Percentiles rank a stretch among this genome's conserved stretches.
Conservation (phyloP, 2,113 vertebrate species). For the Pteronura brasiliensis region DNA sequence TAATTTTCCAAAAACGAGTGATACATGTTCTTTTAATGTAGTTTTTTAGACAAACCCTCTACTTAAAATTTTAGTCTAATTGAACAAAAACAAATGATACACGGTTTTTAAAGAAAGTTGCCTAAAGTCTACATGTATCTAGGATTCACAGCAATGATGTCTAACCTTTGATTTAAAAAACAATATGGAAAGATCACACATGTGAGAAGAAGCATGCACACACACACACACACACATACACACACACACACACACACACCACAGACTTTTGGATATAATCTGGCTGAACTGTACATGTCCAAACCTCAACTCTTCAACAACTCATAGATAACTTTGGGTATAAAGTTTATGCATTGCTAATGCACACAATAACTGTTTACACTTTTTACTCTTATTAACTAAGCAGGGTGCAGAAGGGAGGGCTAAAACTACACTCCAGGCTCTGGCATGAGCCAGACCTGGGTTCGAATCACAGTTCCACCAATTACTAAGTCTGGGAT, state of each 20-base stretch:
- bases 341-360: not conserved
- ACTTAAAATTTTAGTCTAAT: slow-evolving; percentile 26
- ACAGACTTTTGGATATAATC: not conserved
- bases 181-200: not conserved
- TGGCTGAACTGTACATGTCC: not conserved
- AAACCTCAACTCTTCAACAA: not conserved
- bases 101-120: not conserved
- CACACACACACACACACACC: not conserved
- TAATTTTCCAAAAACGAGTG: not conserved
- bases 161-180: not conserved
- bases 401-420: not conserved
- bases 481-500: not conserved
- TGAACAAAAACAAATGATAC: not conserved
- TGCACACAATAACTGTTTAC: not conserved
- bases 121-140: not conserved
- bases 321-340: not conserved
- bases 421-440: not conserved
- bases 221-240: accelerated
- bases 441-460: not conserved
- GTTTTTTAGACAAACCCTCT: not conserved
- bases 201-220: not conserved
- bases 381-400: not conserved
- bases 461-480: not conserved
- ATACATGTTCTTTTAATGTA: not conserved
- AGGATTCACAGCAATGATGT: not conserved